These are phyloP conservation scores for Brachypteracias leptosomus DNA, from an alignment of 2,113 vertebrate genomes.

Conservation along the genomic window DNA sequence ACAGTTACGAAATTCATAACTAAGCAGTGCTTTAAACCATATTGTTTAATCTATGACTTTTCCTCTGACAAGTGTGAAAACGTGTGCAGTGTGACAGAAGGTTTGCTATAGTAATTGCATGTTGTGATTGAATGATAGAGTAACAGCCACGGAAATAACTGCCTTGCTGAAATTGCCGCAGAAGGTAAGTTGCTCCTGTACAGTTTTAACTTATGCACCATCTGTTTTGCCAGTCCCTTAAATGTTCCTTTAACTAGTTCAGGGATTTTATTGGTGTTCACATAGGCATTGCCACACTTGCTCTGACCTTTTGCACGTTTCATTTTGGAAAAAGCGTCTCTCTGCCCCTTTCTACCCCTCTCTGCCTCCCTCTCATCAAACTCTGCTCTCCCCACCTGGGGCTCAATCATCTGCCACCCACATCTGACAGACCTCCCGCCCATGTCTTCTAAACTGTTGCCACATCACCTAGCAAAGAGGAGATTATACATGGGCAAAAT, in stretches of 20 bases:
- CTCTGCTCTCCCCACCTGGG: not conserved
- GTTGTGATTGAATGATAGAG: constrained; percentile 59
- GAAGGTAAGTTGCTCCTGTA: constrained; percentile 51
- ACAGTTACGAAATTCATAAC: constrained; percentile 26
- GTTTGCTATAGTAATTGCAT: constrained; percentile 46
- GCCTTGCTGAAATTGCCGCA: constrained; percentile 22
- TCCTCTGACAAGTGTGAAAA: constrained; percentile 47
- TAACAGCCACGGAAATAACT: constrained; percentile 19
- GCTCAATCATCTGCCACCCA: not conserved
- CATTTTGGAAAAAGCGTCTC: not conserved
- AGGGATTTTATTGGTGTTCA: not conserved
- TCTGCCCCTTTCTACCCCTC: not conserved
- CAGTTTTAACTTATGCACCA: constrained; percentile 50
- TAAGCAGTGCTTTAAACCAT: constrained; percentile 49
- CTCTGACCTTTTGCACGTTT: not conserved
- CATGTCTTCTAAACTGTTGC: not conserved
- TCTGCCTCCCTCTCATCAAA: not conserved
- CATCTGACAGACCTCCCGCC: not conserved
- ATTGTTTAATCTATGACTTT: constrained; percentile 51
- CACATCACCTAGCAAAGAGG: not conserved
- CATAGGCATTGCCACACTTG: not conserved
- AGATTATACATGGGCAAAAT: not conserved
- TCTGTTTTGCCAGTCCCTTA: constrained; percentile 52
- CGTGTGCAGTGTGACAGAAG: not conserved
- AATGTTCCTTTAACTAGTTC: constrained; percentile 36